A percentile compares a stretch with the other conserved stretches of the same genome.
Conservation (phyloP, 2,113 vertebrate species). For the Archocentrus centrarchus region DNA sequence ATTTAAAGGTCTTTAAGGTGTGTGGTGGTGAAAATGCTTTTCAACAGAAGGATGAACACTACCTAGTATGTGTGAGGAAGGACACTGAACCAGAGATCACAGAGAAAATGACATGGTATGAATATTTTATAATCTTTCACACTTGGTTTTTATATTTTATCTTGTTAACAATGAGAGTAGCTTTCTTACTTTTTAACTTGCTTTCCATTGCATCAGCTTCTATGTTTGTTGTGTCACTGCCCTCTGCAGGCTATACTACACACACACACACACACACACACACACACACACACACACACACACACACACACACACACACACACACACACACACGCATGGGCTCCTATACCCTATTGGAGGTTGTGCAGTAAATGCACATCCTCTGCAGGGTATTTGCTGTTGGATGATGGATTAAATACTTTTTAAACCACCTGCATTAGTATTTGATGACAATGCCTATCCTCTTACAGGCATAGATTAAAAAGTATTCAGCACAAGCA, state of each 20-base stretch:
- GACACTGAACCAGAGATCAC: neutral
- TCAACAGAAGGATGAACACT: neutral
- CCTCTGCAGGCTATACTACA: constrained; percentile 55
- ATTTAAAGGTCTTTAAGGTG: neutral
- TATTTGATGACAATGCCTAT: constrained; percentile 28
- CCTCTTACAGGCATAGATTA: constrained; percentile 16
- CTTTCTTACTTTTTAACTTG: constrained; percentile 11
- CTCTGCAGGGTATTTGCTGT: neutral
- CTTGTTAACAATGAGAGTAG: neutral
- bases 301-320: neutral
- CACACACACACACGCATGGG: neutral
- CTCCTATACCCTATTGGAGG: neutral
- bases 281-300: constrained; percentile 1
- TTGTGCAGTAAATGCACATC: neutral
- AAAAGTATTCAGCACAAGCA: constrained; percentile 30
- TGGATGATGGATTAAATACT: constrained; percentile 17
- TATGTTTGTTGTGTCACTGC: constrained; percentile 44
- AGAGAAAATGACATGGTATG: neutral
- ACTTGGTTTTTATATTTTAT: constrained; percentile 5
- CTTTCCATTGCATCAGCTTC: constrained; percentile 32
- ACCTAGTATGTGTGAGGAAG: neutral
- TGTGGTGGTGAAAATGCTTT: neutral
- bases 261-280: neutral
- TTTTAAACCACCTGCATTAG: constrained; percentile 67
- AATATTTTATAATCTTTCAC: neutral